Evolutionary conservation across 2,888 invertebrate species (phyloP), one percentile per base, ranked within the genome.

Genomic region (Apamea monoglypha): DNA sequence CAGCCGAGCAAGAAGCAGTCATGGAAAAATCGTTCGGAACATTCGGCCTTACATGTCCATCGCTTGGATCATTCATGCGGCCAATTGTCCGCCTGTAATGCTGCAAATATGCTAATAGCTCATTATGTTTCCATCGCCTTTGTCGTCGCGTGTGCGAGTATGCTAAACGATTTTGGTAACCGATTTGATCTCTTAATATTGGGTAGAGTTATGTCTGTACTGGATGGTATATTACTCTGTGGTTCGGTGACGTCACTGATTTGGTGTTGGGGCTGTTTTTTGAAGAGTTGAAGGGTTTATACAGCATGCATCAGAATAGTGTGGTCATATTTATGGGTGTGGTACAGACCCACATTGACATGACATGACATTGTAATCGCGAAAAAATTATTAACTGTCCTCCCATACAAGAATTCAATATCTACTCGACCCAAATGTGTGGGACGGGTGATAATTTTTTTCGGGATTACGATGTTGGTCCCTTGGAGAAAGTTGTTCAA

Each of bases 51-150:
- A 91, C 88, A 89, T 86, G 91, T 90, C 91, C 82, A 82, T 87
- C 86, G 84, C 29, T 81, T 76, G 89, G 87, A 90, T 92, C 91
- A 92, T 93, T 93, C 91, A 88, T 90, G 85, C 80, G 71, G n/a
- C 47, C 92, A 91, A 92, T 93, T 93, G 93, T 93, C 89, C 90
- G 83, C 76, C 85, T 66, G 91, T 94, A 94, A 95, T 93, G 95
- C 94, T 93, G 92, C 93, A 92, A 95, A 95, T 94, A 96, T 95
- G 95, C 93, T 94, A 95, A 95, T 95, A 78, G 89, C 91, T 94
- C 94, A 95, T 96, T 95, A 95, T 93, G 87, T 82, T 64, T 12
- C 90, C 86, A 80, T 87, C 89, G 91, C 88, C 90, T 92, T 92
- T 94, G 94, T 92, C 89, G 91, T 86, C 78, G 87, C 83, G 88